phyloP scores from a whole-genome alignment of 2,797 vertebrate species.

The Myotis daubentonii region DNA sequence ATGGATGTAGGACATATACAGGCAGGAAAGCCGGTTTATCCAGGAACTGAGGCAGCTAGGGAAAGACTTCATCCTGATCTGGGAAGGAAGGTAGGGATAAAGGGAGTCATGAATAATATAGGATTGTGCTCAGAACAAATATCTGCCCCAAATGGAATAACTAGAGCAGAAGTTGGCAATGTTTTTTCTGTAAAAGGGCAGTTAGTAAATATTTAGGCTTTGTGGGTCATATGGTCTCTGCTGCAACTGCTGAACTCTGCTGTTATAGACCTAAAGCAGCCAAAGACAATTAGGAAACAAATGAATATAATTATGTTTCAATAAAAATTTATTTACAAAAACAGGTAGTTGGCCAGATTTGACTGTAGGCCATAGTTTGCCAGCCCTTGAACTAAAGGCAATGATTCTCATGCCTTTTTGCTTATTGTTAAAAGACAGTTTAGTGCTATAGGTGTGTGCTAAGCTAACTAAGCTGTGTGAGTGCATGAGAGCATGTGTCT shows the following conservation, averaged over 20 bases:
- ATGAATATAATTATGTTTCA: not conserved
- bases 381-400: not conserved
- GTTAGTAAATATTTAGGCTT: not conserved
- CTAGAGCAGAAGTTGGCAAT: not conserved
- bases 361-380: not conserved
- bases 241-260: not conserved
- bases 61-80: not conserved
- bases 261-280: not conserved
- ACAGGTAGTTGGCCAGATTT: not conserved
- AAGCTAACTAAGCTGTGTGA: not conserved
- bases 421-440: not conserved
- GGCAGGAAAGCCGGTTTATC: not conserved
- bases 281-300: not conserved
- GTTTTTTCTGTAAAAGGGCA: not conserved
- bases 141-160: not conserved
- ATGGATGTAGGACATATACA: not conserved
- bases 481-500: not conserved
- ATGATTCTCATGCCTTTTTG: too few relatives aligned
- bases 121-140: not conserved
- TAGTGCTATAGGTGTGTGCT: not conserved
- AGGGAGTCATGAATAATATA: not conserved
- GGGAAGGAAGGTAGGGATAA: not conserved
- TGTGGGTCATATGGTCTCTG: not conserved
- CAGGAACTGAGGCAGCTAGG: not conserved
- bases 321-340: constrained; percentile 50